Base-by-base conservation (phyloP, 53 echinoderm and acorn worm species). In the Astropecten irregularis region DNA sequence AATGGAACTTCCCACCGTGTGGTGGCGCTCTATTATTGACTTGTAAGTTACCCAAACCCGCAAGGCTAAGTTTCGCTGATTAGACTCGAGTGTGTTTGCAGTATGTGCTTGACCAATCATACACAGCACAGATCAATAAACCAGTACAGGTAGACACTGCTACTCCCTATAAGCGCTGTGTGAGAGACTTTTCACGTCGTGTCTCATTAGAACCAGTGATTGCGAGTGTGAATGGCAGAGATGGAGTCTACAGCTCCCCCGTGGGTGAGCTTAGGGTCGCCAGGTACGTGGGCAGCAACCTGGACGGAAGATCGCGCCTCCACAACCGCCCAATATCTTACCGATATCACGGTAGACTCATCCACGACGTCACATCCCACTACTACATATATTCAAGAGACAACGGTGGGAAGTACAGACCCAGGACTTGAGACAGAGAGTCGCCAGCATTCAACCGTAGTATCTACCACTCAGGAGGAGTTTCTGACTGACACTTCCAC, bases 301-400 rank as follows among this genome's bases (percentile, higher is more conserved):
- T 61, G 42, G 79, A 44, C 61, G 31, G 62, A 36, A 47, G 13
- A 46, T 40, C 29, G 19, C 62, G 40, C 19, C 44, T 60, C 42
- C 46, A 32, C 79, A 40, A 38, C 79, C 30, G 79, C 28, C 60
- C 18, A 30, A 11, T 48, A 79, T 62, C 10, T 79, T 32, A 79
- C 79, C 79, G 79, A 62, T 47, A 60, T 20, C 62, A 62, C 79
- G 61, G 79, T 79, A 62, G 79, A 79, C 79, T 79, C 79, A 40
- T 61, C 79, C 79, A 44, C 61, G 14, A 61, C 77, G 77, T 58
- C 46, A 60, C 46, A 27, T 39, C 61, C 60, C 61, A 32, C 48
- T 62, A 62, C 79, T 79, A 79, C 79, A 79, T 79, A 79, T 79
- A 79, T 79, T 79, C 79, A 79, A 20, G 62, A 62, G 29, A 46